Evolutionary conservation across 2,113 vertebrate species (phyloP).

Genomic region (Ophiodon elongatus): DNA sequence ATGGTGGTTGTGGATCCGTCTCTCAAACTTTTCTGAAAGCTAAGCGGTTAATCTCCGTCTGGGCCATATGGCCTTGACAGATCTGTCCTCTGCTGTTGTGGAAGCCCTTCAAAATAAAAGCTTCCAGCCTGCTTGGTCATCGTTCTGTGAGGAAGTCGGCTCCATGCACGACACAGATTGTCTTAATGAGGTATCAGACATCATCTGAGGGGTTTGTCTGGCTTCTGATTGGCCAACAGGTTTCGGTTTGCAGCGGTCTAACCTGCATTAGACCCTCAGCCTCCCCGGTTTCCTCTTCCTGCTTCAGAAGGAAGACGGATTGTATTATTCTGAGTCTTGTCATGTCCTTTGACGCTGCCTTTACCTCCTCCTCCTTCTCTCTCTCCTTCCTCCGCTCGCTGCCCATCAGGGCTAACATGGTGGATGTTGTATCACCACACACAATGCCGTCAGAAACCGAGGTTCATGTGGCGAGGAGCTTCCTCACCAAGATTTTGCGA

Average conservation of each 20-base stretch:
- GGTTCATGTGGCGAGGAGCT: conserved; percentile 86
- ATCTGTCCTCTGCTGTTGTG: conserved; percentile 20
- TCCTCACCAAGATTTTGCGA: conserved; percentile 91
- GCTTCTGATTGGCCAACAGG: neutral
- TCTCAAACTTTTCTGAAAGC: conserved; percentile 24
- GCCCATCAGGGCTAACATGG: conserved; percentile 84
- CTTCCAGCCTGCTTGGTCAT: neutral
- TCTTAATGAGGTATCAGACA: neutral
- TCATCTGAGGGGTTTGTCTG: neutral
- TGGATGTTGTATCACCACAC: conserved; percentile 83
- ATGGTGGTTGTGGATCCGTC: neutral
- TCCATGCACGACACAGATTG: neutral
- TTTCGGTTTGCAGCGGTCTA: neutral
- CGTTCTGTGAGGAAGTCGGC: neutral
- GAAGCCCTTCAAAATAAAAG: conserved; percentile 28
- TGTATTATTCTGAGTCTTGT: neutral
- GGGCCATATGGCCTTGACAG: conserved; percentile 44
- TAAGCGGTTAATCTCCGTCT: conserved; percentile 32
- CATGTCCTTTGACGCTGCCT: neutral
- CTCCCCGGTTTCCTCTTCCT: neutral
- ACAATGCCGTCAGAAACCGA: conserved; percentile 88
- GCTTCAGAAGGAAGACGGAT: neutral
- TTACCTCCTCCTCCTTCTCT: conserved; percentile 30
- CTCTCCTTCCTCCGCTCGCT: neutral
- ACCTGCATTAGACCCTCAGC: neutral